Evolutionary conservation across 2,888 invertebrate genomes (phyloP), one percentile per base, ranked within the genome.

Genomic region (Abrostola triplasia): DNA sequence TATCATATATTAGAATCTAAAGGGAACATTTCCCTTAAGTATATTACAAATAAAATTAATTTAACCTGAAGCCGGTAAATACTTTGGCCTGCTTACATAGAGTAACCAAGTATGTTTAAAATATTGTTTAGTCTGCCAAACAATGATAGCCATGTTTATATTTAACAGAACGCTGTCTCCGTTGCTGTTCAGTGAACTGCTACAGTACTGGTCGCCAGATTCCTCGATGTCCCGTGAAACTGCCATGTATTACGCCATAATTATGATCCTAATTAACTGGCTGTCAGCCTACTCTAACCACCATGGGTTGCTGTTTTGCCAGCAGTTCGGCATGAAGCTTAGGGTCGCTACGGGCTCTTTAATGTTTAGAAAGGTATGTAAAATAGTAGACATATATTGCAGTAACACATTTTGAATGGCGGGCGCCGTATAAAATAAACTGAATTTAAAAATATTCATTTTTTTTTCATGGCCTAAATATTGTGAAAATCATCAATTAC

Each of bases 311-410:
- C 95, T 97, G 80, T 95, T 95, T 50, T 92, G 95, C 38, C 95
- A 95, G 79, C 96, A 96, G 81, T 94, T 96, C 11, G 97, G 97
- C 41, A 96, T 97, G 97, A 95, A 96, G 83, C 90, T 97, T 42
- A 93, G 97, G 72, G 93, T 97, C 0, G 97, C 97, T 0, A 96
- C 96, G 61, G 96, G 97, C 79, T 96, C 97, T 0, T 88, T 98
- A 1, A 95, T 98, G 84, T 97, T 97, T 82, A 95, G 97, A 90
- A 98, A 98, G 95, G 97, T 97, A 87, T 77, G 80, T 24, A 24
- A 24, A 24, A 24, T 24, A 24, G 24, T 2, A 24, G 24, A 24
- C 24, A 24, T 24, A 24, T 24, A 24, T 2, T 24, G 24, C 4
- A 24, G 24, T 24, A 2, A 24, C 24, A 24, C 4, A 24, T 24